A percentile compares a stretch with the other conserved stretches of the same genome.
phyloP scores from a whole-genome alignment of 2,888 invertebrate species.

The Ceraclea dissimilis region DNA sequence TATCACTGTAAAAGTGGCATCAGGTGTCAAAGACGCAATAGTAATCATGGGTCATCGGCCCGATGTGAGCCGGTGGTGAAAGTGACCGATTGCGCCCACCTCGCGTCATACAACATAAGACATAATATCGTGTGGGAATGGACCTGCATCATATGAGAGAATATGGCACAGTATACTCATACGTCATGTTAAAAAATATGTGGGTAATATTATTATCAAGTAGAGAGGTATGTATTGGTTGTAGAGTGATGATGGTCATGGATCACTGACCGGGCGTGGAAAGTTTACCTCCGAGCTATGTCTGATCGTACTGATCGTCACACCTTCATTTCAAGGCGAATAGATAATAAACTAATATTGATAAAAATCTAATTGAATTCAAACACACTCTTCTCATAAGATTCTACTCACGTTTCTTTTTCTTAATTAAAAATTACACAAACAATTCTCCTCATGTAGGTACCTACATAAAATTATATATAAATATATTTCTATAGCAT shows the following conservation, averaged over 20 bases:
- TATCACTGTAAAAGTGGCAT: background rate
- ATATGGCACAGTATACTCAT: background rate
- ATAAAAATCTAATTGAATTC: too few relatives aligned
- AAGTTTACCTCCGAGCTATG: background rate
- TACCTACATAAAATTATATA: too few relatives aligned
- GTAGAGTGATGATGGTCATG: background rate
- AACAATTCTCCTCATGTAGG: too few relatives aligned
- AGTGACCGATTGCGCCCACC: constrained; percentile 1
- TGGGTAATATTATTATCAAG: background rate
- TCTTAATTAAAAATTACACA: too few relatives aligned
- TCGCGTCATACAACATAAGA: background rate
- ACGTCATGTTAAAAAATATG: background rate
- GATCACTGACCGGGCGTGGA: background rate
- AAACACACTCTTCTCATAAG: too few relatives aligned
- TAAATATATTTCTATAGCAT: too few relatives aligned
- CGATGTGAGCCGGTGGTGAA: background rate
- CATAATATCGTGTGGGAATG: background rate
- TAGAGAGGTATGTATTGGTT: background rate
- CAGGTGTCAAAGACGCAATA: background rate
- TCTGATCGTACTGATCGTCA: background rate
- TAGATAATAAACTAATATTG: too few relatives aligned
- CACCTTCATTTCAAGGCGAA: too few relatives aligned
- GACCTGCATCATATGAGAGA: background rate
- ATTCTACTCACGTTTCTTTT: too few relatives aligned
- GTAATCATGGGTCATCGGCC: background rate